Percentiles rank a stretch among this genome's conserved stretches.
Conservation (phyloP, 2,113 vertebrate species). For the Synodontis membranacea region DNA sequence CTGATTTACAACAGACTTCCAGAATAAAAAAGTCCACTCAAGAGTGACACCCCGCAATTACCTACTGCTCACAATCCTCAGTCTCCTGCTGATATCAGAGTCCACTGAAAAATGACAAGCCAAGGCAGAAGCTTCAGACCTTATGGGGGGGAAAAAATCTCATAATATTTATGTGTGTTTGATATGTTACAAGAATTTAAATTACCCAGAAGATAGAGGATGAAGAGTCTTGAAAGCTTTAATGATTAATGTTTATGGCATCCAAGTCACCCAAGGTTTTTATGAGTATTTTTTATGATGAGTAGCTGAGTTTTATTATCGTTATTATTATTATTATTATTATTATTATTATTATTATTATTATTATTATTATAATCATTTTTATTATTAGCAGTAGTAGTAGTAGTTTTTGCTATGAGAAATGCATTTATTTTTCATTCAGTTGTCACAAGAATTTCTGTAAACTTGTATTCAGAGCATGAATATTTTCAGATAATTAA, state of each 20-base stretch:
- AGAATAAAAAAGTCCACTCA: constrained; percentile 8
- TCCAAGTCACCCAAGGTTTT: background rate
- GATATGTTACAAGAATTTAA: background rate
- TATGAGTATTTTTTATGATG: no score
- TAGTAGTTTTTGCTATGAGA: background rate
- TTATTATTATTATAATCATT: no score
- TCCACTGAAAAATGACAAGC: background rate
- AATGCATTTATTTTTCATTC: background rate
- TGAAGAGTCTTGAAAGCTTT: no score
- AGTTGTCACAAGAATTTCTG: background rate
- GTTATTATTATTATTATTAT: no score
- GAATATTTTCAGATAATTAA: background rate
- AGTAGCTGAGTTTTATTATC: no score
- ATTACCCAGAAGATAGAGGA: background rate
- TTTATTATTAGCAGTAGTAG: no score
- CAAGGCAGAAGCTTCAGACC: background rate
- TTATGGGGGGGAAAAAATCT: background rate
- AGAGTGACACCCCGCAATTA: constrained; percentile 8
- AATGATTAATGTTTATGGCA: no score
- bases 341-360: no score
- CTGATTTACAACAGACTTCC: constrained; percentile 5
- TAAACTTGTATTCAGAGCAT: background rate
- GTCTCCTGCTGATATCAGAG: background rate
- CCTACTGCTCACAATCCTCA: background rate
- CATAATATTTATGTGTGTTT: background rate